Base-by-base conservation (phyloP, 35 echinoderm and acorn worm genomes). In the Stichopus chloronotus region DNA sequence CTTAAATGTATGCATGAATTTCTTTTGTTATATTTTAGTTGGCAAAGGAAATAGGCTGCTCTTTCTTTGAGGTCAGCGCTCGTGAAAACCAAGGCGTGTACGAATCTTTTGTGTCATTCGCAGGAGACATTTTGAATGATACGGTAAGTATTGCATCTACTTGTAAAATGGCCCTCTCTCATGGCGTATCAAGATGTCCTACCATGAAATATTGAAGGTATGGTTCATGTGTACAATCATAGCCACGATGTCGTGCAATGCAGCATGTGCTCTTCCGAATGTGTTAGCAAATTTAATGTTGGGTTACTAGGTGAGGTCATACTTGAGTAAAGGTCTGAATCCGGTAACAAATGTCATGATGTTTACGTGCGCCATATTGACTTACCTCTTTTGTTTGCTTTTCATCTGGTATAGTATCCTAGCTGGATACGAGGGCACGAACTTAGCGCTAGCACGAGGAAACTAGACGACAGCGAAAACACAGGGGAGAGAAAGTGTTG, bases 61-160 rank as follows among this genome's bases (percentile, higher is more conserved):
- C 90, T 3, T 97, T 95, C 25, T 90, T 88, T 14, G 96, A 97
- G 25, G 96, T 97, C 93, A 96, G 96, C 65, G 96, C 93, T 7
- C 55, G 85, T 53, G 93, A 97, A 79, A 93, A 94, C 52, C 90
- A 88, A 20, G 86, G 92, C 25, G 93, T 97, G 7, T 93, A 92
- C 55, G 91, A 92, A 71, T 94, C 96, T 2, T 94, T 97, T 55
- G 78, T 79, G 25, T 84, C 92, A 4, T 94, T 97, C 55, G 94
- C 93, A 19, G 84, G 90, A 5, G 88, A 91, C 16, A 94, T 94
- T 53, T 88, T 94, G 14, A 53, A 91, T 57, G 90, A 84, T 74
- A 84, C 93, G 53, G 93, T 94, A 90, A 23, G 81, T 52, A 63
- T n/a, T 30, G 6, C 22, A 20, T 16, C 1, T 43, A 1, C 30